Evolutionary conservation across 1,140 invertebrate species (phyloP).

Genomic region (Halictus rubicundus): DNA sequence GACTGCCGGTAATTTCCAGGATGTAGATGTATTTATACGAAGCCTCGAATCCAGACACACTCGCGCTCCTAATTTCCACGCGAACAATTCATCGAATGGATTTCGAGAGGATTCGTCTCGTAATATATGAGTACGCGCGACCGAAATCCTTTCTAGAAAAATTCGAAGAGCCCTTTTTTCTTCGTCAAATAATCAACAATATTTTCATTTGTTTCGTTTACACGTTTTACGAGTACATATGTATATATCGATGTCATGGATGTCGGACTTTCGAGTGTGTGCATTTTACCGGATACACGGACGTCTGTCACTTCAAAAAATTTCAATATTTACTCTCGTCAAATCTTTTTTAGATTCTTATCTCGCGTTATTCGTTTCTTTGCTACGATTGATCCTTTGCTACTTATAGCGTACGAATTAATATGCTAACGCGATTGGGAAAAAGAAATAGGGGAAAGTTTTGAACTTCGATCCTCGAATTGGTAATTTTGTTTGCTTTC

Average conservation of each 20-base stretch:
- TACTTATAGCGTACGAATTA: background rate
- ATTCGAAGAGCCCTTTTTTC: background rate
- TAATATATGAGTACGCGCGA: background rate
- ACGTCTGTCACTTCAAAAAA: background rate
- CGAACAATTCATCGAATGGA: background rate
- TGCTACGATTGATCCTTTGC: background rate
- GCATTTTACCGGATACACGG: slow-evolving; percentile 29
- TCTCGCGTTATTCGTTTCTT: background rate
- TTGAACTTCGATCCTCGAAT: background rate
- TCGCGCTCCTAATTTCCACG: slow-evolving; percentile 8
- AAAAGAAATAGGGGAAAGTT: background rate
- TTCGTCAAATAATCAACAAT: background rate
- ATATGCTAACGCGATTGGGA: background rate
- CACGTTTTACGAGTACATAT: background rate
- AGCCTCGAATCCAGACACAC: slow-evolving; percentile 67
- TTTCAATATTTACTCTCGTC: slow-evolving; percentile 5
- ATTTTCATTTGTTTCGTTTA: slow-evolving; percentile 25
- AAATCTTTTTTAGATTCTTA: background rate
- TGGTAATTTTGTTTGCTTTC: slow-evolving; percentile 2
- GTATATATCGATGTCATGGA: background rate
- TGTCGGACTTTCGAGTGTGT: slow-evolving; percentile 3
- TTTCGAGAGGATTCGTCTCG: background rate
- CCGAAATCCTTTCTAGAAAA: slow-evolving; percentile 9
- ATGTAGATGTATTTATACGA: slow-evolving; percentile 62
- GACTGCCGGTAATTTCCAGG: slow-evolving; percentile 65